Conservation (phyloP, 1,140 invertebrate genomes). For the Zaprionus lachaisei region DNA sequence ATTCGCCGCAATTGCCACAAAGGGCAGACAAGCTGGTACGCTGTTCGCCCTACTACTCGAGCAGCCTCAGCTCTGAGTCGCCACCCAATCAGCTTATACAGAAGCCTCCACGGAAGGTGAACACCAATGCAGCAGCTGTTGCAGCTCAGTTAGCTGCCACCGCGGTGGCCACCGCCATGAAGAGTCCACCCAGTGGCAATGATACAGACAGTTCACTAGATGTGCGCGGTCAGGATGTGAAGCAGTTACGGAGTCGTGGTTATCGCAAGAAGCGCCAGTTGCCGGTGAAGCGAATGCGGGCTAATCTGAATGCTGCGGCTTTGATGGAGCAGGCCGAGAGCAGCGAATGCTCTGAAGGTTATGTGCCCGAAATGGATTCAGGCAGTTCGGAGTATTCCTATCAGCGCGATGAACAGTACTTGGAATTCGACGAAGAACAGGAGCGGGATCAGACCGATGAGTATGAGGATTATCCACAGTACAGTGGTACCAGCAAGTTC, state of each 20-base stretch:
- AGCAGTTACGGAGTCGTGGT: constrained; percentile 86
- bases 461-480: constrained; percentile 81
- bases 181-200: constrained; percentile 89
- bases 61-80: constrained; percentile 88
- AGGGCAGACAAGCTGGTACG: constrained; percentile 86
- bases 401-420: constrained; percentile 84
- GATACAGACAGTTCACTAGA: constrained; percentile 89
- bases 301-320: constrained; percentile 85
- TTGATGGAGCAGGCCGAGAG: constrained; percentile 86
- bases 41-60: constrained; percentile 89
- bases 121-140: constrained; percentile 80
- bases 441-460: constrained; percentile 83
- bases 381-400: constrained; percentile 87
- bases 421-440: constrained; percentile 85
- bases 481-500: constrained; percentile 83
- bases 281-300: constrained; percentile 85
- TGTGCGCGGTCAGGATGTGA: constrained; percentile 86
- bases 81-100: constrained; percentile 87
- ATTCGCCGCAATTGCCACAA: constrained; percentile 83
- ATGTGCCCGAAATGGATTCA: constrained; percentile 88
- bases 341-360: constrained; percentile 88
- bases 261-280: constrained; percentile 88
- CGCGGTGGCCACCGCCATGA: constrained; percentile 84
- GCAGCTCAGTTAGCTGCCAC: constrained; percentile 48
- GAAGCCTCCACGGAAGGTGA: constrained; percentile 86